Base-by-base conservation (phyloP, 1,140 invertebrate species). In the Lasioglossum albipes region DNA sequence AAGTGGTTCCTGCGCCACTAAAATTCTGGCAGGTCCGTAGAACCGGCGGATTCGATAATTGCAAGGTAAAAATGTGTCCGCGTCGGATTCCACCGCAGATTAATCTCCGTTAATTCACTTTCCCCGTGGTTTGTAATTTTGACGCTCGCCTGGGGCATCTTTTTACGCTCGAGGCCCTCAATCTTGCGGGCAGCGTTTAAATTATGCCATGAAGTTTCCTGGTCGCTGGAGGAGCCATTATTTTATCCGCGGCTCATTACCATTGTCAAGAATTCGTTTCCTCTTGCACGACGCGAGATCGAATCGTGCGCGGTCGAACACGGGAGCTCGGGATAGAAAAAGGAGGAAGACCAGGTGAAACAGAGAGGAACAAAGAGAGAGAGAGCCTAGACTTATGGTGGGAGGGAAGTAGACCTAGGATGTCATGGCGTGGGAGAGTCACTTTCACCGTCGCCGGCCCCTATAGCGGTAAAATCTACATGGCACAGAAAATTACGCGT, bases 391-490 rank as follows among this genome's bases (percentile, higher is more conserved):
- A 49, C 16, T 18, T n/a, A 65, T 66, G 84, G 75, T 70, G 84
- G 54, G 72, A n/a, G 77, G 82, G 64, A 79, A 41, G 68, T 67
- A 87, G 88, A 87, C 86, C 88, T 89, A 84, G 89, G 91, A 91
- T 90, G 91, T 90, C 89, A 90, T 90, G 89, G 91, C 93, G 93
- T 93, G 93, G 92, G 93, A 93, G 92, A 93, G 89, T 92, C 90
- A 93, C 93, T 93, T 93, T 93, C 93, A 93, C 92, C 90, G 79
- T 91, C 84, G 75, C 59, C 73, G 79, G 66, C 71, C 80, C 85
- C 69, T 87, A 76, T 91, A 90, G 84, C 90, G 88, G 88, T 90
- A 91, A 91, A 92, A 91, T 88, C 87, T 85, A 86, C 81, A 62
- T 64, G 36, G 22, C 64, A 76, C 52, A 68, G 62, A 72, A 84